Evolutionary conservation across 2,113 vertebrate species (phyloP).

Genomic region (Ellobius talpinus): DNA sequence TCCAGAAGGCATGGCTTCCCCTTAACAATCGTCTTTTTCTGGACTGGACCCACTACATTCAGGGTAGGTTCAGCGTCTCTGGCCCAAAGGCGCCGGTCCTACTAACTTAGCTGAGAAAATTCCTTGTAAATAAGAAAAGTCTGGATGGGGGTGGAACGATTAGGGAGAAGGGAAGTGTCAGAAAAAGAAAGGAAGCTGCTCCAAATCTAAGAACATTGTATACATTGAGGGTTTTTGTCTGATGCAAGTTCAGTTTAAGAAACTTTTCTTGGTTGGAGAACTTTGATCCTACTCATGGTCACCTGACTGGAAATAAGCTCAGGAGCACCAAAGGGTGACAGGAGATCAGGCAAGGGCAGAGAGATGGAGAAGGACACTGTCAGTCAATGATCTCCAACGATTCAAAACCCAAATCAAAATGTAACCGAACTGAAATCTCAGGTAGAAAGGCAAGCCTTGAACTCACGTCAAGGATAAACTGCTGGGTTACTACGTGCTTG

Average conservation of each 20-base stretch:
- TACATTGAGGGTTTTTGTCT: not conserved
- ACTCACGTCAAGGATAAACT: too few relatives aligned
- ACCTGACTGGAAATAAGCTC: not conserved
- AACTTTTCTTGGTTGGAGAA: not conserved
- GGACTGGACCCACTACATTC: conserved; percentile 54
- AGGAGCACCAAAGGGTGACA: not conserved
- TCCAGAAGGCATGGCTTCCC: conserved; percentile 46
- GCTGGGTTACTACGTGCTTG: not conserved
- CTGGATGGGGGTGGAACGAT: too few relatives aligned
- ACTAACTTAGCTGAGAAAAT: conserved; percentile 35
- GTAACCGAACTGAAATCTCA: not conserved
- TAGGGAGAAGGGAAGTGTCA: not conserved
- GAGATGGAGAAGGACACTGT: not conserved
- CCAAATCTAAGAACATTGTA: not conserved
- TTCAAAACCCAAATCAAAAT: not conserved
- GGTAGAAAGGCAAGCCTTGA: not conserved
- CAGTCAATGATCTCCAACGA: not conserved
- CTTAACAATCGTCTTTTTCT: conserved; percentile 44
- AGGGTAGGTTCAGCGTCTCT: not conserved
- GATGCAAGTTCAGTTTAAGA: not conserved
- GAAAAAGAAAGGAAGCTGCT: not conserved
- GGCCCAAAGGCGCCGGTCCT: not conserved
- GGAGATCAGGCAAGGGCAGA: not conserved
- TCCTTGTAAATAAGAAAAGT: conserved; percentile 3
- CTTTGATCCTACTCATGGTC: not conserved